Base-by-base conservation (phyloP, 2,797 vertebrate species). In the Pelobates cultripes region DNA sequence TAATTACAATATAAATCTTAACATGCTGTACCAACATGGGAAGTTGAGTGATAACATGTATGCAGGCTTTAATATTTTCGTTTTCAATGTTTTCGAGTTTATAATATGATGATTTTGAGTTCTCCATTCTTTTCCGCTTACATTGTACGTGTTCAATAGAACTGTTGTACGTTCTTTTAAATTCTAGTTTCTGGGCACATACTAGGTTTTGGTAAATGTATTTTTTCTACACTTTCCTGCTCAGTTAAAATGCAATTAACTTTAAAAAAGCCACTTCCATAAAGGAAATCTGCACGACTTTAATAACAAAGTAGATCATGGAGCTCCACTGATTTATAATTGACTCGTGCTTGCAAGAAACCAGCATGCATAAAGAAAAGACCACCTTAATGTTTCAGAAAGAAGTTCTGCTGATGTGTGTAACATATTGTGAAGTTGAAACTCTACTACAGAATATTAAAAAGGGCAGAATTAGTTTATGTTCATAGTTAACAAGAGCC, bases 231-330 rank as follows among this genome's bases (percentile, higher is more conserved):
- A 17, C 42, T 61, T 78, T 83, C 61, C 44, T 70, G 69, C 79
- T 66, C 67, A 83, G 73, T 79, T 74, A 72, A 70, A 77, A 78
- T 70, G 76, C 72, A 84, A 75, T 81, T 84, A 74, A 68, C 79
- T 67, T 81, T 55, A 45, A 42, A 28, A 64, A 77, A 83, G 43
- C 74, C 63, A 47, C 55, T 55, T 83, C 44, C 66, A 79, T 44
- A 83, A 73, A 79, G 75, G 64, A 68, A 78, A 74, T 61, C 76
- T 43, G 66, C 76, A 82, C 42, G 76, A 70, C 66, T 73, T 76
- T 70, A 78, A 47, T 75, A 83, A 60, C 78, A 79, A 51, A 66
- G 61, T 80, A 57, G 14, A 45, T 43, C 51, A 61, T 71, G 12
- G 57, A 47, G 72, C 44, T 44, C 44, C 82, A 78, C 63, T 55